phyloP scores from a whole-genome alignment of 2,797 vertebrate species.

The Mormyrops boulengeri region DNA sequence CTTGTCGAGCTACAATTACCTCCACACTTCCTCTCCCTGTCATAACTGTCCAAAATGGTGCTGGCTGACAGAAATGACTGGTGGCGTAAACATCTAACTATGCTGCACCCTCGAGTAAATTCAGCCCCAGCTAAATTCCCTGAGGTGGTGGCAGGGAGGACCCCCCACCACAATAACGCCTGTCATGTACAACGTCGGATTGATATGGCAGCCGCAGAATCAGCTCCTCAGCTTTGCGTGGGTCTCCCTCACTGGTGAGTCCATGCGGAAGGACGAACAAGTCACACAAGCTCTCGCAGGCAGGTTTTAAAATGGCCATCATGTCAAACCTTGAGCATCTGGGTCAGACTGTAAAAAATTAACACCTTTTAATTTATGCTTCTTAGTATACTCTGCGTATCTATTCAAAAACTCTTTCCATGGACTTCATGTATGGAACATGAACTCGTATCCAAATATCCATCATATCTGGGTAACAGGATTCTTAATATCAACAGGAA shows the following conservation, averaged over 20 bases:
- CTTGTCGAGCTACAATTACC: neutral
- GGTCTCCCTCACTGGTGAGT: neutral
- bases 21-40: neutral
- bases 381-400: neutral
- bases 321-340: neutral
- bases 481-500: neutral
- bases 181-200: conserved; percentile 22
- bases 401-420: neutral
- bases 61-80: conserved; percentile 18
- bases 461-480: neutral
- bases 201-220: conserved; percentile 17
- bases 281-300: neutral
- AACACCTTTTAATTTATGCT: neutral
- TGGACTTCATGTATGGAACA: neutral
- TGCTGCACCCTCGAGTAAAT: neutral
- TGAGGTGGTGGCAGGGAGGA: neutral
- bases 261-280: neutral
- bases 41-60: neutral
- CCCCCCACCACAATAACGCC: neutral
- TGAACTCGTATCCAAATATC: neutral
- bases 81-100: neutral
- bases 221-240: neutral
- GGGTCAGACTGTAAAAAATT: neutral
- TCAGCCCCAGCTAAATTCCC: conserved; percentile 1
- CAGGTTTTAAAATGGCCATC: neutral